Evolutionary conservation across 2,888 invertebrate genomes (phyloP).

Genomic region (Rotaria magnacalcarata): DNA sequence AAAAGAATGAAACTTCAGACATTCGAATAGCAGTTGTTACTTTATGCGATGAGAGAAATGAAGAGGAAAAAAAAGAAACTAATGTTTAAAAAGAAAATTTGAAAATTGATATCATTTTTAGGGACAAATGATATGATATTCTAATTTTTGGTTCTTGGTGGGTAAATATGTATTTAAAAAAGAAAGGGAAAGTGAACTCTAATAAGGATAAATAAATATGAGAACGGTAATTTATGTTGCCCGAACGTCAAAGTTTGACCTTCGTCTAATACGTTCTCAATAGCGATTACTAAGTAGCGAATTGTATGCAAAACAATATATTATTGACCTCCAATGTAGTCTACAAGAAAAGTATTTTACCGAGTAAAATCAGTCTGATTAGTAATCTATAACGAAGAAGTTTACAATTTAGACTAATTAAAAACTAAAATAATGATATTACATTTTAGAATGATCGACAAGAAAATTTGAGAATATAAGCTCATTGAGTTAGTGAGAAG

Average conservation of each 20-base stretch:
- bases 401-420: no score
- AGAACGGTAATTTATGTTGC: neutral
- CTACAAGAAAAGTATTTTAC: neutral
- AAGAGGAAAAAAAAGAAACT: neutral
- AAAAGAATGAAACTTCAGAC: slow-evolving; percentile 3
- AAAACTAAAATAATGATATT: neutral
- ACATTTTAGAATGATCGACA: neutral
- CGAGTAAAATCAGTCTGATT: neutral
- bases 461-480: neutral
- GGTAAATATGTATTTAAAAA: neutral
- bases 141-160: neutral
- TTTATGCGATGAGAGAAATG: neutral
- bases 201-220: neutral
- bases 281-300: neutral
- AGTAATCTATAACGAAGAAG: neutral
- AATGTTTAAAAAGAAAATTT: neutral
- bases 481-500: neutral
- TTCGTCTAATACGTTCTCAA: neutral
- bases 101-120: neutral
- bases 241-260: neutral
- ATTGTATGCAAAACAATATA: neutral
- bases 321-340: neutral
- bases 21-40: neutral
- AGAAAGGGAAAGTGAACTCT: neutral
- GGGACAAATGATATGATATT: neutral